Conservation (phyloP, 2,113 vertebrate genomes). For the Dicentrarchus labrax region DNA sequence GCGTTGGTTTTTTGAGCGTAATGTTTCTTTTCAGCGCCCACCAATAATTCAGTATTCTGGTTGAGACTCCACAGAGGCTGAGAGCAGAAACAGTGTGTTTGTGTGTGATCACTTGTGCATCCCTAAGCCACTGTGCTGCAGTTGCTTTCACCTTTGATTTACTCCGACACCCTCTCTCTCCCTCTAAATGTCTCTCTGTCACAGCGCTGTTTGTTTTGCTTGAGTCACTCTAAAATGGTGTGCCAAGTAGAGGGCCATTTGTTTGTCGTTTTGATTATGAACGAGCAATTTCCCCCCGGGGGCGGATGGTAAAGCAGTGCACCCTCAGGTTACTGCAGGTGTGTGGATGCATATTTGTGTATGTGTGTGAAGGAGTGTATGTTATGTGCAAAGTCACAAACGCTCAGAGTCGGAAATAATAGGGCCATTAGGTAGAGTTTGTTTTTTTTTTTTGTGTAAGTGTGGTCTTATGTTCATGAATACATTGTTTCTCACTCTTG, state of each 20-base stretch:
- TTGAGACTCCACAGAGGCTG: slow-evolving; percentile 8
- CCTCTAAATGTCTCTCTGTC: slow-evolving; percentile 35
- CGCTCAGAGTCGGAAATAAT: slow-evolving; percentile 18
- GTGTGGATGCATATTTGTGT: slow-evolving; percentile 12
- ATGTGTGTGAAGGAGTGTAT: not conserved
- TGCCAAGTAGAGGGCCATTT: slow-evolving; percentile 50
- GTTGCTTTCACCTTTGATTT: slow-evolving; percentile 32
- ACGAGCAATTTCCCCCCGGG: slow-evolving; percentile 54
- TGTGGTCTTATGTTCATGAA: not conserved
- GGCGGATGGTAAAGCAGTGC: not conserved
- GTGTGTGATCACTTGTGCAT: slow-evolving; percentile 28
- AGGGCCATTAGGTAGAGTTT: slow-evolving; percentile 7
- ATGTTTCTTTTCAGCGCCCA: slow-evolving; percentile 12
- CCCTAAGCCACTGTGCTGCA: slow-evolving; percentile 22
- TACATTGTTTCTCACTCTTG: too few relatives aligned
- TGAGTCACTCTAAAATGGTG: slow-evolving; percentile 46
- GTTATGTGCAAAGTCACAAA: slow-evolving; percentile 1
- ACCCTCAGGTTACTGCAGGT: slow-evolving; percentile 34
- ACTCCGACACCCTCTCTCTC: not conserved
- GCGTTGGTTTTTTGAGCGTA: not conserved
- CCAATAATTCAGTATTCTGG: slow-evolving; percentile 24
- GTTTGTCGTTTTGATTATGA: slow-evolving; percentile 71
- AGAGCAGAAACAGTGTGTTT: slow-evolving; percentile 6
- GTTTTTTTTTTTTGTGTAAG: not conserved
- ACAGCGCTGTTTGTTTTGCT: slow-evolving; percentile 48